Base-by-base conservation (phyloP, 2,888 invertebrate species). In the Epistrophe eligans region DNA sequence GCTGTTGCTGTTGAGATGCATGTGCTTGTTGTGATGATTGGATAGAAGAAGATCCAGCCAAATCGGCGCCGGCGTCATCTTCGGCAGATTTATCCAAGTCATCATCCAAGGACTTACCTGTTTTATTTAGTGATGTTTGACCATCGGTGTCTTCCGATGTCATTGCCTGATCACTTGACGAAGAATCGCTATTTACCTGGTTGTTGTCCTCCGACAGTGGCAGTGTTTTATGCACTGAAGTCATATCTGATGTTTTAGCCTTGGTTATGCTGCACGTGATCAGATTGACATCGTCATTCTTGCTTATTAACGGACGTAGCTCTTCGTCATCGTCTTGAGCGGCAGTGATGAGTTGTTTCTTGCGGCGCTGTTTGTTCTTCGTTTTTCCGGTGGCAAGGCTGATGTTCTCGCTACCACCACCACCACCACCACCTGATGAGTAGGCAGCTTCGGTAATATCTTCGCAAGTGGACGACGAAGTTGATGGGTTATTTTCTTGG, bases 281-380 rank as follows among this genome's bases (percentile, higher is more conserved):
- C 13, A 64, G 28, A 45, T 83, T 79, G 55, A 85, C 62, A 57
- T 80, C 74, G 66, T 88, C 87, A 72, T 77, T 83, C 67, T 84
- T 90, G 88, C 90, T 90, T 64, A 93, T 93, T 66, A 93, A 88
- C 1, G 93, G 93, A 79, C 92, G 91, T 67, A 93, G 84, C 70
- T 93, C 93, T 88, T 93, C 93, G 84, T 92, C 92, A 48, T 91
- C 91, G 8, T 90, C 90, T 67, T 62, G 85, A 82, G 85, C 88
- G 76, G 84, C 55, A 64, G 88, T 83, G 38, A 76, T 77, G 9
- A 88, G 89, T 60, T 90, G 89, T 80, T 90, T 90, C 57, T 90
- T 89, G 10, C 90, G 90, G 38, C 90, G 91, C 83, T 91, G 92
- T 79, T 91, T 92, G 77, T 91, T 92, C 77, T 90, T 89, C 76